These are phyloP conservation scores for Bagarius yarrelli DNA, from an alignment of 2,113 vertebrate species.

Conservation along the genomic window DNA sequence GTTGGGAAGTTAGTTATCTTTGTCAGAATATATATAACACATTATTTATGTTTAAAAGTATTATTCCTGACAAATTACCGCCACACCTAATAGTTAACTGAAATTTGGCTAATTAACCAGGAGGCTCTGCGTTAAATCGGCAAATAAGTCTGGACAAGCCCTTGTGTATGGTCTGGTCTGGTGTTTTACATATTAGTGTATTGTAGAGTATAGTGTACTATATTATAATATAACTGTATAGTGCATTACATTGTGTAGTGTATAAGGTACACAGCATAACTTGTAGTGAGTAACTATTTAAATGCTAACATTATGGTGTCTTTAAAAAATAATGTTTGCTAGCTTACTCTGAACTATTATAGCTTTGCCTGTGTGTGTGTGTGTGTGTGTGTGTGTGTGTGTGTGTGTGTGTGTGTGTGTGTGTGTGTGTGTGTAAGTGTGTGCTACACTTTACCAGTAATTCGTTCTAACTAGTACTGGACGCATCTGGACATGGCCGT, in stretches of 20 bases:
- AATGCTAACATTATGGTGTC: too few species aligned
- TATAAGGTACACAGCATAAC: too few species aligned
- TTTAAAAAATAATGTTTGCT: neutral
- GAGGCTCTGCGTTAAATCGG: neutral
- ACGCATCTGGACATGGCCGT: conserved; percentile 52
- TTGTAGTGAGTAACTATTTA: too few species aligned
- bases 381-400: conserved; percentile 39
- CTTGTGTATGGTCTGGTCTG: too few species aligned
- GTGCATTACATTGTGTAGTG: neutral
- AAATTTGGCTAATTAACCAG: neutral
- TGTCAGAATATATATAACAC: too few species aligned
- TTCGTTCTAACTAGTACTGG: neutral
- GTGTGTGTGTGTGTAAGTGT: conserved; percentile 8
- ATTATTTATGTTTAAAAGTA: too few species aligned
- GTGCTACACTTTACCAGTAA: neutral
- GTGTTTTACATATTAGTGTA: too few species aligned
- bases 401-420: conserved; percentile 29
- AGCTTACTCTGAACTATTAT: neutral
- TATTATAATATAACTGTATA: neutral
- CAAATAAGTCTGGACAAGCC: too few species aligned
- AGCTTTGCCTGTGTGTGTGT: conserved; percentile 8
- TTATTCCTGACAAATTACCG: neutral
- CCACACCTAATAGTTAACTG: neutral
- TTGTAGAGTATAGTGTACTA: too few species aligned
- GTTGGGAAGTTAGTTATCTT: too few species aligned